phyloP scores from a whole-genome alignment of 2,797 vertebrate species.

The Artibeus jamaicensis region DNA sequence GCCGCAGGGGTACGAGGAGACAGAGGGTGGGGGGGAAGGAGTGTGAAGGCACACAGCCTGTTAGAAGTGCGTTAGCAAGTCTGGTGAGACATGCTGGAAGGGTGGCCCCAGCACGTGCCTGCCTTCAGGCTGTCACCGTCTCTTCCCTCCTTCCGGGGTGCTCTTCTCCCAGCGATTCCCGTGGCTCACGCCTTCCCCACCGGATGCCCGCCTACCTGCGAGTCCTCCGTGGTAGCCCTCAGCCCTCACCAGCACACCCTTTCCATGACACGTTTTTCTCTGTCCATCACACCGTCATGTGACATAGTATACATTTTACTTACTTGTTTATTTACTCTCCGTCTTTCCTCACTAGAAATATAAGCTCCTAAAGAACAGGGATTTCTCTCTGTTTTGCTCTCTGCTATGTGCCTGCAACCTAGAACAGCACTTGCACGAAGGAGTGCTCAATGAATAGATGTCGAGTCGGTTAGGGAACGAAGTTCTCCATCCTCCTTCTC shows the following conservation, averaged over 20 bases:
- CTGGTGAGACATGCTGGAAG: neutral
- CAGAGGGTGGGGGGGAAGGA: neutral
- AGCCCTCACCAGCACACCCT: too few species aligned
- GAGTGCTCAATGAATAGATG: neutral
- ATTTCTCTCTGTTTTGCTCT: neutral
- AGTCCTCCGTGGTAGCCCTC: neutral
- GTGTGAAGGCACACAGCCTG: neutral
- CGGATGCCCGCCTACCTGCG: neutral
- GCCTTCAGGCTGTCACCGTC: neutral
- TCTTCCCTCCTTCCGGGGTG: neutral
- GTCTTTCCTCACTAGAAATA: neutral
- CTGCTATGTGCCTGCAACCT: neutral
- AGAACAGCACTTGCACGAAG: neutral
- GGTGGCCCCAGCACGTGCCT: neutral
- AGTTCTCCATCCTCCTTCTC: neutral
- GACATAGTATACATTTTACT: neutral
- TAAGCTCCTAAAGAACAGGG: neutral
- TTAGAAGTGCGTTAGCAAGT: neutral
- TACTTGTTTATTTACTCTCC: neutral
- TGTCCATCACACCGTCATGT: neutral
- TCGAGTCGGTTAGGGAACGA: neutral
- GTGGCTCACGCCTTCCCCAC: too few species aligned
- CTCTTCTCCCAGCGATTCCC: neutral
- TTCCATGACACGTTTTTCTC: neutral
- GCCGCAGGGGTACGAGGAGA: neutral